Percentiles rank a stretch among this genome's conserved stretches.
These are phyloP conservation scores for Bradypodion pumilum DNA, from an alignment of 2,797 vertebrate species.

Conservation along the genomic window DNA sequence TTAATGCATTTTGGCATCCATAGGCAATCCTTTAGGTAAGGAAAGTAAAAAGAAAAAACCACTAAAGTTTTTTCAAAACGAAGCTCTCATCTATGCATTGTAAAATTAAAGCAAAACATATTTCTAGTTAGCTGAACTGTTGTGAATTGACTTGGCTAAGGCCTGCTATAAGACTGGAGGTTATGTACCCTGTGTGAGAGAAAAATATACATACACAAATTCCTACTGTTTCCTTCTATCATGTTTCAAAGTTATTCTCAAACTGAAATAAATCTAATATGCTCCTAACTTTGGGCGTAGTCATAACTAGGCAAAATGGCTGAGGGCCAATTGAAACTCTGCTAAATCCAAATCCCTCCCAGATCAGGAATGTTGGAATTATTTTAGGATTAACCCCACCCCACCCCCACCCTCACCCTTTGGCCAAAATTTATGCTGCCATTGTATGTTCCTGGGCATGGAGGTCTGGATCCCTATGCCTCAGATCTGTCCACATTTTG, in stretches of 20 bases:
- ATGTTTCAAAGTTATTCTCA: background rate
- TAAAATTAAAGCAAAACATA: background rate
- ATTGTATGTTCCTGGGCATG: too few species aligned
- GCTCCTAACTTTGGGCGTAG: too few species aligned
- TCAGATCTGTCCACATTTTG: too few species aligned
- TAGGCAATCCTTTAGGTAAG: constrained; percentile 77
- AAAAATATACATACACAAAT: background rate
- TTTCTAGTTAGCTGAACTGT: background rate
- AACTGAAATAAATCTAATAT: background rate
- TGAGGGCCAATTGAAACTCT: too few species aligned
- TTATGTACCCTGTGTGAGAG: background rate
- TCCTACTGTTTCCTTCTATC: background rate
- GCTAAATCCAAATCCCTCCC: too few species aligned
- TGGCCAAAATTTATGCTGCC: too few species aligned
- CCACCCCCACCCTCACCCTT: too few species aligned
- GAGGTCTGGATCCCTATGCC: too few species aligned
- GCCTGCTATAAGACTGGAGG: background rate
- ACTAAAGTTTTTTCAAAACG: background rate
- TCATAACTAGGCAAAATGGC: too few species aligned
- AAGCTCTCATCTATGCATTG: background rate
- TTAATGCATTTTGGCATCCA: constrained; percentile 79
- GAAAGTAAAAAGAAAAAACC: background rate
- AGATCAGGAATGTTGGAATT: too few species aligned
- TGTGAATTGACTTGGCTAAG: background rate
- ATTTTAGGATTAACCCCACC: too few species aligned